Conservation (phyloP, 2,797 vertebrate species). For the Fratercula arctica region DNA sequence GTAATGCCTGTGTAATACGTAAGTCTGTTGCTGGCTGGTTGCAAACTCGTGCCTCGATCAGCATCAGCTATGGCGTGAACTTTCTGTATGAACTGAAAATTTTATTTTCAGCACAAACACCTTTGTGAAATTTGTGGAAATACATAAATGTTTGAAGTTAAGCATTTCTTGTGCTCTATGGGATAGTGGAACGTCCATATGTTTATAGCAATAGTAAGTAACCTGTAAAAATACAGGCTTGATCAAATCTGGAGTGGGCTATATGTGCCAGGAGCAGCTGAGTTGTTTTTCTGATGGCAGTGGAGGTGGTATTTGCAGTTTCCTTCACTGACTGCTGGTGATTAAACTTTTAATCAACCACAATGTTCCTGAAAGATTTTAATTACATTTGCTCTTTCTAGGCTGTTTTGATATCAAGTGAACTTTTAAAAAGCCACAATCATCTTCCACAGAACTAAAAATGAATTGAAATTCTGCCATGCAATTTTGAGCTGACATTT, state of each 20-base stretch:
- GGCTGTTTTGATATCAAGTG: conserved; percentile 18
- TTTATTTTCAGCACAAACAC: background rate
- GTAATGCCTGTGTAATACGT: rapidly evolving
- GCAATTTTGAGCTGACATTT: background rate
- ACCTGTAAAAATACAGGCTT: background rate
- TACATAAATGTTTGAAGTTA: background rate
- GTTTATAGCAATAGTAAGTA: background rate
- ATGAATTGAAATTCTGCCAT: background rate
- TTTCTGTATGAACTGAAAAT: background rate
- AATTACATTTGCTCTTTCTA: conserved; percentile 56
- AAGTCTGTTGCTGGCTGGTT: background rate
- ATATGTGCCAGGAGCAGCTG: background rate
- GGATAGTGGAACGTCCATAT: background rate
- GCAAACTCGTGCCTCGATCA: rapidly evolving
- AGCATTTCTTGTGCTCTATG: background rate
- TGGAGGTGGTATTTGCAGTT: background rate
- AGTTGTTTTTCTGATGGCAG: background rate
- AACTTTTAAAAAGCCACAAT: conserved; percentile 25
- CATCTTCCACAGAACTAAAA: background rate
- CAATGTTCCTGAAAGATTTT: conserved; percentile 26
- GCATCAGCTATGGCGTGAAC: background rate
- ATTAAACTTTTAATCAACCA: conserved; percentile 37
- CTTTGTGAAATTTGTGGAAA: background rate
- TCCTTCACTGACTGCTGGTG: background rate
- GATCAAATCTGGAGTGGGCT: background rate